Conservation (phyloP, 2,797 vertebrate species). For the Leuciscus waleckii region DNA sequence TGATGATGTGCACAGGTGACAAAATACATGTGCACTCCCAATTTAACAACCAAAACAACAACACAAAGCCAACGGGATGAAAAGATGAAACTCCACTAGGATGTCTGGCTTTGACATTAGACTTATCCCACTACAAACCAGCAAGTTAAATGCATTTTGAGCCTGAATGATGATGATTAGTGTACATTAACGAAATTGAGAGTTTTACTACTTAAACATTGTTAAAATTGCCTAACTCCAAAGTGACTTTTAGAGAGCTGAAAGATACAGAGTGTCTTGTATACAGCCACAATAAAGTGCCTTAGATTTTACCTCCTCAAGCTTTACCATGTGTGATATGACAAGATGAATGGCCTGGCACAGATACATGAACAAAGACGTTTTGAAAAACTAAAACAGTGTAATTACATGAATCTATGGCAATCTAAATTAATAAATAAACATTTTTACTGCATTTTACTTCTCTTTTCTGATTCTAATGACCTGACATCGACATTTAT, state of each 20-base stretch:
- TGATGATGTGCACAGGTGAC: not conserved
- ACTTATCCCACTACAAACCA: slow-evolving; percentile 3
- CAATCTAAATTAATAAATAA: slow-evolving; percentile 36
- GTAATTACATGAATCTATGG: slow-evolving; percentile 30
- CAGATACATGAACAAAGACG: not conserved
- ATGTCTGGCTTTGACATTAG: not conserved
- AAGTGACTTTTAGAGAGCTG: slow-evolving; percentile 38
- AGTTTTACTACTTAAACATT: slow-evolving; percentile 16
- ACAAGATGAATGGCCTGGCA: not conserved
- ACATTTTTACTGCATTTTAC: slow-evolving; percentile 27
- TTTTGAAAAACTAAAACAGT: not conserved
- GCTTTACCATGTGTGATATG: not conserved
- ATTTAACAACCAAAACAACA: not conserved
- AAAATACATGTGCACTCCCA: not conserved
- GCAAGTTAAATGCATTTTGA: slow-evolving; percentile 4
- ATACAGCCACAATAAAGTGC: slow-evolving; percentile 50
- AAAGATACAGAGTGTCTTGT: slow-evolving; percentile 10
- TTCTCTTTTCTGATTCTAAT: slow-evolving; percentile 9
- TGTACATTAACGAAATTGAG: slow-evolving; percentile 10
- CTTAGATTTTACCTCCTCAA: slow-evolving; percentile 32
- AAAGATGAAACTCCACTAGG: not conserved
- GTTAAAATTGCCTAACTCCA: slow-evolving; percentile 43
- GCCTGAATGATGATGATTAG: slow-evolving; percentile 11
- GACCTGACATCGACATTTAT: not conserved
- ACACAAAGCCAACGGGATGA: not conserved